Evolutionary conservation across 2,888 invertebrate species (phyloP).

Genomic region (Aromia moschata): DNA sequence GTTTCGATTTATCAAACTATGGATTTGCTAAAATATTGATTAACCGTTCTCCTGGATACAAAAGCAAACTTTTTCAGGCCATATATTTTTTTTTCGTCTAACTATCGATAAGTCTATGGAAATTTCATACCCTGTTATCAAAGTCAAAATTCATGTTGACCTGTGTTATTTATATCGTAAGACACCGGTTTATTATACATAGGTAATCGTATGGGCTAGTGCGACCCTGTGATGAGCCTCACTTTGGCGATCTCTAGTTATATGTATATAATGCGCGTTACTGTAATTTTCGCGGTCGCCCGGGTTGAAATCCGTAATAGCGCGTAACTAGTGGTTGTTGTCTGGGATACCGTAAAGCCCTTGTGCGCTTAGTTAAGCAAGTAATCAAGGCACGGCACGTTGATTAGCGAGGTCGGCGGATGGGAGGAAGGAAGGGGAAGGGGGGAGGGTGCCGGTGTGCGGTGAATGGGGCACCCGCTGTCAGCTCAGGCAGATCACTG

Average conservation of each 20-base stretch:
- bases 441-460: too few species aligned
- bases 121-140: neutral
- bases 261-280: too few species aligned
- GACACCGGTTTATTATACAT: too few species aligned
- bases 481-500: constrained; percentile 22
- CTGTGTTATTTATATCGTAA: neutral
- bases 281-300: constrained; percentile 4
- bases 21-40: neutral
- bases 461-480: constrained; percentile 9
- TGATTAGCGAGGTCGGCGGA: constrained; percentile 45
- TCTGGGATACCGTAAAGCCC: constrained; percentile 28
- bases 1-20: too few species aligned
- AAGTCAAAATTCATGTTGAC: neutral
- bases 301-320: constrained; percentile 12
- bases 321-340: constrained; percentile 24
- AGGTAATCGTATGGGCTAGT: too few species aligned
- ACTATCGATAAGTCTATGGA: neutral
- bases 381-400: constrained; percentile 46
- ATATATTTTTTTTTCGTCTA: neutral
- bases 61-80: neutral
- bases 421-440: too few species aligned
- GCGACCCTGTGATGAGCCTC: too few species aligned
- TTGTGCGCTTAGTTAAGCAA: constrained; percentile 44
- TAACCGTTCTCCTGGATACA: neutral
- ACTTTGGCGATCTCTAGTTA: too few species aligned